Conservation (phyloP, 2,888 invertebrate species). For the Cataglyphis albicans region DNA sequence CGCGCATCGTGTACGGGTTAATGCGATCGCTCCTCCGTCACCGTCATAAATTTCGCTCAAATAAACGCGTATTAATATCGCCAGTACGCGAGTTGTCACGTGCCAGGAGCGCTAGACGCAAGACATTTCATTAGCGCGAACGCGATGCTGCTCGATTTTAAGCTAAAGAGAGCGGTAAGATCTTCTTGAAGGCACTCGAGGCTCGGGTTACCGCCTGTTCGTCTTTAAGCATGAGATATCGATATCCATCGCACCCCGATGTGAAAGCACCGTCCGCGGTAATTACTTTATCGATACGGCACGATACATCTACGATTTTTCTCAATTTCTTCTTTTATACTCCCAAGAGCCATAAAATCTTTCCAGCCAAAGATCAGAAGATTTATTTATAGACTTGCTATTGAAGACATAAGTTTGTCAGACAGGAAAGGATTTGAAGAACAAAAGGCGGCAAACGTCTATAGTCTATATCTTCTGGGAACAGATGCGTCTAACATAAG, state of each 20-base stretch:
- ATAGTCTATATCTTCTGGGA: slow-evolving; percentile 35
- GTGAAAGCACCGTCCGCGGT: slow-evolving; percentile 82
- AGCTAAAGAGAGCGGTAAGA: not conserved
- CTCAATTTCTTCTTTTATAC: slow-evolving; percentile 79
- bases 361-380: slow-evolving; percentile 61
- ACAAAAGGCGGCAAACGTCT: slow-evolving; percentile 27
- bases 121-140: slow-evolving; percentile 27
- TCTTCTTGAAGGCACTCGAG: slow-evolving; percentile 9
- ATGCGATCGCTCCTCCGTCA: not conserved
- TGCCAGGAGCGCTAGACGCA: not conserved
- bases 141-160: not conserved
- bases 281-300: slow-evolving; percentile 85
- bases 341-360: slow-evolving; percentile 64
- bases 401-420: slow-evolving; percentile 83
- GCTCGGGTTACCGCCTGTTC: slow-evolving; percentile 42
- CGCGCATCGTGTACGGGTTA: slow-evolving; percentile 54
- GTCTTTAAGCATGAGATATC: slow-evolving; percentile 53
- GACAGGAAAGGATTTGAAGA: slow-evolving; percentile 53
- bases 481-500: slow-evolving; percentile 35
- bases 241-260: slow-evolving; percentile 67
- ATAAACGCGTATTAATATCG: slow-evolving; percentile 42
- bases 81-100: slow-evolving; percentile 4
- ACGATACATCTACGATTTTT: slow-evolving; percentile 79
- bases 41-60: slow-evolving; percentile 33
- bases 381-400: slow-evolving; percentile 83